Evolutionary conservation across 1,140 invertebrate species (phyloP).

Genomic region (Hormaphis cornu): DNA sequence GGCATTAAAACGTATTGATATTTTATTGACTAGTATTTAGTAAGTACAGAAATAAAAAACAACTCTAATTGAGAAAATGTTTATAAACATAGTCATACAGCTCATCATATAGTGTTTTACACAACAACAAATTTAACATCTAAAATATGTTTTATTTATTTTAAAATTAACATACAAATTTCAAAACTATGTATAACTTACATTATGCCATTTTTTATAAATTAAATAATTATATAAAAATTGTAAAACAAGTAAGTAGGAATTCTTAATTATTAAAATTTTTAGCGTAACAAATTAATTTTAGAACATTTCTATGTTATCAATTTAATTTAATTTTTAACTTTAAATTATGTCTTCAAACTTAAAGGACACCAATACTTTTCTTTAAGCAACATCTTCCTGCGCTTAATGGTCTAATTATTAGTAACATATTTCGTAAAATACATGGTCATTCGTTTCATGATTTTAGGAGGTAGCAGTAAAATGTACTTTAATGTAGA

Average conservation of each 20-base stretch:
- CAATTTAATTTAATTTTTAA: not conserved
- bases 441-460: too few relatives aligned
- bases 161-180: conserved; percentile 18
- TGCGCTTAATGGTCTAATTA: too few relatives aligned
- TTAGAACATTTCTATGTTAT: not conserved
- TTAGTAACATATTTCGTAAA: too few relatives aligned
- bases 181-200: conserved; percentile 7
- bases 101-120: not conserved
- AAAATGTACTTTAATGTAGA: too few relatives aligned
- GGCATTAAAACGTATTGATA: not conserved
- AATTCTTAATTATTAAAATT: conserved; percentile 15
- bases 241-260: conserved; percentile 31
- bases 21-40: conserved; percentile 16
- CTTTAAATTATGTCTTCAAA: too few relatives aligned
- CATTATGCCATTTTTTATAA: not conserved
- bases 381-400: too few relatives aligned
- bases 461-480: too few relatives aligned
- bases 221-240: conserved; percentile 18
- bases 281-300: not conserved
- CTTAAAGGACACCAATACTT: too few relatives aligned
- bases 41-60: conserved; percentile 26
- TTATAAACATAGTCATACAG: not conserved
- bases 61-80: not conserved
- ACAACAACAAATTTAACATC: not conserved
- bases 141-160: not conserved